Conservation (phyloP, 2,797 vertebrate genomes). For the Lutjanus argentimaculatus region DNA sequence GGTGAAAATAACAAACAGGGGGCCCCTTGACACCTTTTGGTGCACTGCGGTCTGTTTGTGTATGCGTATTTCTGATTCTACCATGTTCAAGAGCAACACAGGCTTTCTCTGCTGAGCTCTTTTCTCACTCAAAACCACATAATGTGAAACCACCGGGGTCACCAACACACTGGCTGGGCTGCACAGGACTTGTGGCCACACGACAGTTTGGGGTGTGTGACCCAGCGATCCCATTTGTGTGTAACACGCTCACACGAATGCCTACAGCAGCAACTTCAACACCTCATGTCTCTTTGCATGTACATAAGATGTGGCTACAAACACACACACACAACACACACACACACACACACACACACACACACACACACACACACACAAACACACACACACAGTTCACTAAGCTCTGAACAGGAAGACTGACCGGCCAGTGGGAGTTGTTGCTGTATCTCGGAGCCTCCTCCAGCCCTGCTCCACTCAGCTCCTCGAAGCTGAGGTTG, state of each 20-base stretch:
- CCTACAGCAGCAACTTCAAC: conserved; percentile 13
- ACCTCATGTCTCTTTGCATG: not conserved
- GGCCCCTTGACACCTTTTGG: conserved; percentile 66
- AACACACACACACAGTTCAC: not conserved
- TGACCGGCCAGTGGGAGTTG: conserved; percentile 89
- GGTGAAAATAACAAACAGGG: conserved; percentile 68
- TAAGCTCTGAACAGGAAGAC: conserved; percentile 40
- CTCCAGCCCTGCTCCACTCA: conserved; percentile 92
- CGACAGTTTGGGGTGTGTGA: conserved; percentile 43
- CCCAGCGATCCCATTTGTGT: conserved; percentile 25
- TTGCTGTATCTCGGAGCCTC: conserved; percentile 88
- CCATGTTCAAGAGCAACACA: conserved; percentile 47
- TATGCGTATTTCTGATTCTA: conserved; percentile 66
- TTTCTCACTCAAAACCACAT: conserved; percentile 75
- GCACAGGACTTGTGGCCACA: conserved; percentile 40
- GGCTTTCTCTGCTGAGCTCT: conserved; percentile 69
- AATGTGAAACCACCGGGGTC: conserved; percentile 72
- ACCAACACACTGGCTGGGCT: conserved; percentile 46
- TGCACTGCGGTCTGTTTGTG: conserved; percentile 32
- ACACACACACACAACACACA: not conserved
- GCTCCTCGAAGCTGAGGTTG: conserved; percentile 98
- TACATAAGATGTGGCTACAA: not conserved
- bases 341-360: not conserved
- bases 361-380: too few relatives aligned
- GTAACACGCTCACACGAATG: conserved; percentile 14